phyloP scores from a whole-genome alignment of 2,888 invertebrate genomes.

The Tetramorium bicarinatum region DNA sequence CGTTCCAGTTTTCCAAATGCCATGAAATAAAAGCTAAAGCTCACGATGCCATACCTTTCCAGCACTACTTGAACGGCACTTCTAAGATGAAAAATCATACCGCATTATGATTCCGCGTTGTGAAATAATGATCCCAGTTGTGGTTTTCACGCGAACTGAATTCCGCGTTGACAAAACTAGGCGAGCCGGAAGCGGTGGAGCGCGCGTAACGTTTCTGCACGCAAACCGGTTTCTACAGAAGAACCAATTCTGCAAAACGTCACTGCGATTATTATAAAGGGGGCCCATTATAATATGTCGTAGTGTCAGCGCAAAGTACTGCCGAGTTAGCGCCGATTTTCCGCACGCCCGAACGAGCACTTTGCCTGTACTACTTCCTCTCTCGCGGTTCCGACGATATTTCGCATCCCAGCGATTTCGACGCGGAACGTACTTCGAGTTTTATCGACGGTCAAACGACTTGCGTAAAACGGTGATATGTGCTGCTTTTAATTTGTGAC shows the following conservation, averaged over 20 bases:
- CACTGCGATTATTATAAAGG: conserved; percentile 68
- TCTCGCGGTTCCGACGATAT: conserved; percentile 28
- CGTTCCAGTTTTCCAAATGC: not conserved
- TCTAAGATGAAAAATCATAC: conserved; percentile 8
- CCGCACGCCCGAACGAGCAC: conserved; percentile 53
- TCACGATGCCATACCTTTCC: not conserved
- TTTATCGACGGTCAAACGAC: conserved; percentile 28
- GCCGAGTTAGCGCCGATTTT: conserved; percentile 61
- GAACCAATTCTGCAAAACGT: conserved; percentile 63
- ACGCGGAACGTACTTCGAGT: conserved; percentile 13
- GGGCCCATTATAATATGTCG: conserved; percentile 59
- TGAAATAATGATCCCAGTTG: conserved; percentile 43
- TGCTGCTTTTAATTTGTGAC: conserved; percentile 1
- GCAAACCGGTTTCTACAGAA: conserved; percentile 48
- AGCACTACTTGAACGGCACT: not conserved
- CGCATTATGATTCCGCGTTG: not conserved
- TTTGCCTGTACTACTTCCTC: conserved; percentile 36
- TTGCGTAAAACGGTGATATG: not conserved
- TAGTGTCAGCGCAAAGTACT: conserved; percentile 59
- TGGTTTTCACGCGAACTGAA: conserved; percentile 36
- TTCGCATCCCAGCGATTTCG: conserved; percentile 23
- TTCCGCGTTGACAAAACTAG: conserved; percentile 51
- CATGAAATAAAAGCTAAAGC: not conserved
- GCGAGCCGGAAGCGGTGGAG: conserved; percentile 34
- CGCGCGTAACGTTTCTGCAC: conserved; percentile 29